These are phyloP conservation scores for Lochmaea capreae DNA, from an alignment of 2,888 invertebrate species.

Conservation along the genomic window DNA sequence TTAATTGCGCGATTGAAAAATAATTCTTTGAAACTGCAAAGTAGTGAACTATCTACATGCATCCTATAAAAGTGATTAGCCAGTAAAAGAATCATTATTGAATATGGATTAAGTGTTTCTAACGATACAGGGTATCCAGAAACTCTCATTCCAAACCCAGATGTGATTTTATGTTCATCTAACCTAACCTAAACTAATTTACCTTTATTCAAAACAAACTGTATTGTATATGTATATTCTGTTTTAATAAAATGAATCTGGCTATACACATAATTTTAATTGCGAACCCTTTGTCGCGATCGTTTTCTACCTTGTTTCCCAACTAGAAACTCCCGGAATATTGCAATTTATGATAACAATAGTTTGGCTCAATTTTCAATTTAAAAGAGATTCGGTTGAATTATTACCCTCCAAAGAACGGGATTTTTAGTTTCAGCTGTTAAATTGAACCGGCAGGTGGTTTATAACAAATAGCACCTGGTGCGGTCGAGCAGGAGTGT, in stretches of 20 bases:
- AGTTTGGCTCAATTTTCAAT: slow-evolving; percentile 28
- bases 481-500: slow-evolving; percentile 25
- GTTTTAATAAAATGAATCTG: too few relatives aligned
- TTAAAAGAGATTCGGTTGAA: slow-evolving; percentile 34
- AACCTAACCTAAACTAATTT: too few relatives aligned
- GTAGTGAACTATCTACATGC: not conserved
- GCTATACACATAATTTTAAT: not conserved
- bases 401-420: slow-evolving; percentile 29
- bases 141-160: too few relatives aligned
- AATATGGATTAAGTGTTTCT: too few relatives aligned
- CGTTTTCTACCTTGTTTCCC: not conserved
- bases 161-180: too few relatives aligned
- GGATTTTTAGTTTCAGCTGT: slow-evolving; percentile 36
- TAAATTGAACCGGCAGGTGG: slow-evolving; percentile 36
- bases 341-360: slow-evolving; percentile 30
- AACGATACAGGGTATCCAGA: too few relatives aligned
- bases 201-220: too few relatives aligned
- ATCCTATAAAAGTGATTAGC: too few relatives aligned
- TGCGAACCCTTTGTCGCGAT: not conserved
- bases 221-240: too few relatives aligned
- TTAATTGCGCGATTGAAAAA: not conserved
- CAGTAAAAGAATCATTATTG: too few relatives aligned
- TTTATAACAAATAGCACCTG: slow-evolving; percentile 35
- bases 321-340: slow-evolving; percentile 6
- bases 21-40: not conserved